A percentile compares a stretch with the other conserved stretches of the same genome.
phyloP scores from a whole-genome alignment of 2,797 vertebrate genomes.

The Synaphobranchus kaupii region DNA sequence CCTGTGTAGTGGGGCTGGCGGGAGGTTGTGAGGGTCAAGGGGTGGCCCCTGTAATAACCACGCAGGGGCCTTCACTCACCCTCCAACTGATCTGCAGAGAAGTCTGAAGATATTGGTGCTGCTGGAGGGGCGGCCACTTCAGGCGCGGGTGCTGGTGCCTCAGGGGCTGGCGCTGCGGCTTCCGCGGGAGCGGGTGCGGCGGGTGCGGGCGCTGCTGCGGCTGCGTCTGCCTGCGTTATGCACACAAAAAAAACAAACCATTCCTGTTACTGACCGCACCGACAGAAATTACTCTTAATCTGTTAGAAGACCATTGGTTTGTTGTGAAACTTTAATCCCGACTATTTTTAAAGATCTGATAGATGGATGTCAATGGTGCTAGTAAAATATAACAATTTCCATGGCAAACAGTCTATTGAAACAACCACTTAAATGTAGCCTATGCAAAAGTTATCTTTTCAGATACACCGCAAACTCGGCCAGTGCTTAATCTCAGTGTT shows the following conservation, averaged over 20 bases:
- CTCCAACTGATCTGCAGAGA: conserved; percentile 90
- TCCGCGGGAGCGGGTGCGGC: conserved; percentile 7
- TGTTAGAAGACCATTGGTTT: background rate
- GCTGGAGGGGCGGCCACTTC: conserved; percentile 13
- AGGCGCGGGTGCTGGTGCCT: background rate
- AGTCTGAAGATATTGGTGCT: conserved; percentile 69
- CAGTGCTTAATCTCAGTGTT: too few relatives aligned
- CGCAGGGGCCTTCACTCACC: conserved; percentile 79
- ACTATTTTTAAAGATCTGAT: background rate
- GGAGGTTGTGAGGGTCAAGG: background rate
- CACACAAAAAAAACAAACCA: background rate
- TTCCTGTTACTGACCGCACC: background rate
- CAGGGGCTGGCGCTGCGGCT: background rate
- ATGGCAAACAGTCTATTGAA: background rate
- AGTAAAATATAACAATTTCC: background rate
- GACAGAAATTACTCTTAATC: background rate
- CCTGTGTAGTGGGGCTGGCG: background rate
- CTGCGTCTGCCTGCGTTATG: conserved; percentile 48
- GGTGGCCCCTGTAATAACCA: background rate
- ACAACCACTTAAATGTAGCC: background rate
- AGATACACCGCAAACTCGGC: background rate
- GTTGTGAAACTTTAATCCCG: background rate
- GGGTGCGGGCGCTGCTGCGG: background rate
- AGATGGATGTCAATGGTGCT: background rate
- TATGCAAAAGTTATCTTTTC: background rate